phyloP scores from a whole-genome alignment of 1,140 invertebrate genomes.

The Rhopalosiphum maidis region DNA sequence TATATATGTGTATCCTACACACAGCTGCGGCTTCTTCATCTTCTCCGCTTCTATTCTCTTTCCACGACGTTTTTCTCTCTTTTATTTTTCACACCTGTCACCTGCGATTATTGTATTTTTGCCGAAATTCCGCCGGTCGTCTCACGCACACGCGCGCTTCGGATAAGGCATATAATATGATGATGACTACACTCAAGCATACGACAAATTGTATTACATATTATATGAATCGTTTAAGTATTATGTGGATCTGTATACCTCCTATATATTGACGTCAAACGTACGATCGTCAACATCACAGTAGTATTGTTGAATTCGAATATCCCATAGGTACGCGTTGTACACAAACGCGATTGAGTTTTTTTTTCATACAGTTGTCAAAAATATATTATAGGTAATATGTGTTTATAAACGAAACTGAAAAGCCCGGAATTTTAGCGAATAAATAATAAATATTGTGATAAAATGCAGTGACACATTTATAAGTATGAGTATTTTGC shows the following conservation, averaged over 20 bases:
- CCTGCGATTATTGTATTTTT: constrained; percentile 25
- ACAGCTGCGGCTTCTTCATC: constrained; percentile 52
- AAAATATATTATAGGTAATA: background rate
- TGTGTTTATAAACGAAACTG: background rate
- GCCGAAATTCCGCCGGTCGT: constrained; percentile 2
- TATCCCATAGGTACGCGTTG: background rate
- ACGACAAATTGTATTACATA: constrained; percentile 1
- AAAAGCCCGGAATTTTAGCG: background rate
- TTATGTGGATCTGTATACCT: background rate
- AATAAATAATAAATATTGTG: background rate
- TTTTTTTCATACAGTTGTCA: background rate
- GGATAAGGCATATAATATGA: background rate
- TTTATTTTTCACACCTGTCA: constrained; percentile 46
- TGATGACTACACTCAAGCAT: background rate
- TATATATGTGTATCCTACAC: background rate
- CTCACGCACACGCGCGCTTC: background rate
- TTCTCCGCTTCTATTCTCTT: background rate
- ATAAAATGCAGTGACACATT: background rate
- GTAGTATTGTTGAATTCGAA: background rate
- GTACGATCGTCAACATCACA: background rate
- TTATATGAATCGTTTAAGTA: background rate
- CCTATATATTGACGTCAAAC: background rate
- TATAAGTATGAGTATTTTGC: no score
- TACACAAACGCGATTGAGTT: background rate
- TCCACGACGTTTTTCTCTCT: background rate